Evolutionary conservation across 2,797 vertebrate species (phyloP).

Genomic region (Cryptoprocta ferox): DNA sequence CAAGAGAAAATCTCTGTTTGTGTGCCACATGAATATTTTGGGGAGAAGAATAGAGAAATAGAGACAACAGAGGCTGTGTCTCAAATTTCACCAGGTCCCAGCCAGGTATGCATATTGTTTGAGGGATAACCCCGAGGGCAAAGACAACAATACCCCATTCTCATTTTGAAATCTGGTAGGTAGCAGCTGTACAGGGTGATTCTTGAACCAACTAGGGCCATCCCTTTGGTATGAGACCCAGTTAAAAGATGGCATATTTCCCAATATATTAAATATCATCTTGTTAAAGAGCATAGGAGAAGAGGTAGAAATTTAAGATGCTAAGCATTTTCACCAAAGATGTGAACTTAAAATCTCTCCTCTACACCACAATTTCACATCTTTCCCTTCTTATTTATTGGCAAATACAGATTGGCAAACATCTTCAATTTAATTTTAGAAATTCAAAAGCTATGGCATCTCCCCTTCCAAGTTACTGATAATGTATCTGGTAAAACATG

Average conservation of each 20-base stretch:
- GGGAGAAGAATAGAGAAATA: neutral
- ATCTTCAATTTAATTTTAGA: conserved; percentile 3
- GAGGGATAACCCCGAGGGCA: neutral
- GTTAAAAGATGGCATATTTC: neutral
- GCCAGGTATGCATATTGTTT: neutral
- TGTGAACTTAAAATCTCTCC: neutral
- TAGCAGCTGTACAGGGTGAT: neutral
- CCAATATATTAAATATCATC: neutral
- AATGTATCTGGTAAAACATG: neutral
- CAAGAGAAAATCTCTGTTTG: neutral
- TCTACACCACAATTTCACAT: neutral
- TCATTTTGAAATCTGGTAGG: neutral
- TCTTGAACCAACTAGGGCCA: neutral
- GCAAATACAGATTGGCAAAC: neutral
- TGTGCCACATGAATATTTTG: neutral
- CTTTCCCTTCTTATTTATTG: neutral
- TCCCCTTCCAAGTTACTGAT: neutral
- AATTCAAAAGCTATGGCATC: neutral
- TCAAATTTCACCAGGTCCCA: neutral
- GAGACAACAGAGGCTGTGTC: neutral
- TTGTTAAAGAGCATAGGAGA: neutral
- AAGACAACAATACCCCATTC: neutral
- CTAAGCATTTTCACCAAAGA: neutral
- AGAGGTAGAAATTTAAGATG: neutral
- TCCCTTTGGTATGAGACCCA: neutral